These are phyloP conservation scores for Tragopan temminckii DNA, from an alignment of 2,797 vertebrate species.

Conservation along the genomic window DNA sequence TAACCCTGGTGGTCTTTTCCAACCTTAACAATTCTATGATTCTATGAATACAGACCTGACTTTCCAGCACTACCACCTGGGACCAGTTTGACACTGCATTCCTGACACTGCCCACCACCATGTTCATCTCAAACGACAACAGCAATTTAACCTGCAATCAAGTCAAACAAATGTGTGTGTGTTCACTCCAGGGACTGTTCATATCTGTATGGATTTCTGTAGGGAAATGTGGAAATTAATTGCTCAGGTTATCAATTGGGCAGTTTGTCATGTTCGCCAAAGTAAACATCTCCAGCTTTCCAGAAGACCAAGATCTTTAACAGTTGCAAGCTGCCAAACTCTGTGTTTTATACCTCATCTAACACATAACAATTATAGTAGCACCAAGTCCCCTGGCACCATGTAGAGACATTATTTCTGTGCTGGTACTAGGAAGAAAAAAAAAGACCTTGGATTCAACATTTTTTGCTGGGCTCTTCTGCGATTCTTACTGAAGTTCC, in stretches of 20 bases:
- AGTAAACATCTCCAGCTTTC: constrained; percentile 5
- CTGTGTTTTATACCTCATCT: constrained; percentile 26
- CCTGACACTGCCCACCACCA: neutral
- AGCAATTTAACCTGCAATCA: fast-evolving
- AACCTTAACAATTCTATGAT: no score
- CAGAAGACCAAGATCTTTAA: neutral
- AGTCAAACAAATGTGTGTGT: fast-evolving
- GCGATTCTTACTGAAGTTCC: neutral
- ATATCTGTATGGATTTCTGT: neutral
- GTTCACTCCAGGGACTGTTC: neutral
- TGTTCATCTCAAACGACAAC: neutral
- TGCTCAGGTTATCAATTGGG: neutral
- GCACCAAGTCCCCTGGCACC: neutral
- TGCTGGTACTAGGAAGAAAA: neutral
- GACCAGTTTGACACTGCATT: neutral
- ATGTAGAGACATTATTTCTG: neutral
- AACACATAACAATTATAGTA: neutral
- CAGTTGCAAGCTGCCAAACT: constrained; percentile 45
- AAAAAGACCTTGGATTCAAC: neutral
- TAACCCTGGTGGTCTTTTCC: no score
- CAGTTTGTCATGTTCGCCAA: neutral
- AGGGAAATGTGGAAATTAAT: constrained; percentile 6
- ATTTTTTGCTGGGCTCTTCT: neutral
- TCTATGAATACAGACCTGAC: neutral
- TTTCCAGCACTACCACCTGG: neutral